Base-by-base conservation (phyloP, 2,113 vertebrate genomes). In the Barnardius zonarius region DNA sequence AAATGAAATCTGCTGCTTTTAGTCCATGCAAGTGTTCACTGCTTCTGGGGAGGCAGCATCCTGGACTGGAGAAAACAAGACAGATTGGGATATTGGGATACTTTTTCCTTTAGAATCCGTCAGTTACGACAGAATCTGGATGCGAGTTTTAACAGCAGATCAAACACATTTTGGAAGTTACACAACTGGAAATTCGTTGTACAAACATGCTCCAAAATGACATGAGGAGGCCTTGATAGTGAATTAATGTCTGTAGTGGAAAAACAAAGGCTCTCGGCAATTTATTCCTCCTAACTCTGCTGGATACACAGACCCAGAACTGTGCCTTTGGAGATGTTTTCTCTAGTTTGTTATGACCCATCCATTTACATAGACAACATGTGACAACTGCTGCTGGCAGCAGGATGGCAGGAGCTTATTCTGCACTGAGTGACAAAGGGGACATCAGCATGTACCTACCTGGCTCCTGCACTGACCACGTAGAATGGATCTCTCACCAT, bases 401-500 rank as follows among this genome's bases (percentile, higher is more conserved):
- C n/a, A 44, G 52, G 9, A 19, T 18, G 57, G 67, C 35, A 49
- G 57, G 8, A 74, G 51, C 27, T 46, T 64, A 30, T 13, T 63
- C 54, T 27, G 37, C 41, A 54, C 66, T 20, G 64, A 66, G 70
- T 20, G 68, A 61, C 72, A 81, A 8, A 64, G 51, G 44, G 57
- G 8, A 95, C 51, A 28, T 1, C 15, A 33, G 63, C 9, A 30
- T 2, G 7, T 5, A 96, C 97, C 23, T 81, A 99, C 99, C 98
- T 98, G 94, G 97, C 87, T 66, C 89, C 97, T 73, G 97, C 61
- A 30, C 91, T 95, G 90, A 96, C 51, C 54, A 83, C 17, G 3
- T 61, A 86, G 82, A 93, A 95, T 3, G 96, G 87, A 80, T 98
- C 97, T 95, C 97, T 98, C 93, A 91, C 66, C 68, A 97, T 48